Evolutionary conservation across 2,113 vertebrate genomes (phyloP).

Genomic region (Brachionichthys hirsutus): DNA sequence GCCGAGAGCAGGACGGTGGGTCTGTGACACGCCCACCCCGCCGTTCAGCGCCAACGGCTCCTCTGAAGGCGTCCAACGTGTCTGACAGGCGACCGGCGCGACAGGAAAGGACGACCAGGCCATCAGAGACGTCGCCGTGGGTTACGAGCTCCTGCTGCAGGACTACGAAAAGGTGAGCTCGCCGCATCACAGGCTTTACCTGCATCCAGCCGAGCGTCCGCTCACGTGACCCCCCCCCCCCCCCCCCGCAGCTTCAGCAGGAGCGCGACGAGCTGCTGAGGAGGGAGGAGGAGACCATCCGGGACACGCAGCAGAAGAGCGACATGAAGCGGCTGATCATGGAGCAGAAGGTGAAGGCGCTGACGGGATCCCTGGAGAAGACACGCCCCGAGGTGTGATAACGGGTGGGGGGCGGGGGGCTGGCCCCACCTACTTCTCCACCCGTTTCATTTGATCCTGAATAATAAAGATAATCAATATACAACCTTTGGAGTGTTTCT

Average conservation of each 20-base stretch:
- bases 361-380: slow-evolving; percentile 62
- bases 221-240: too few species aligned
- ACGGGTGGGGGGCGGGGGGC: too few species aligned
- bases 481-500: too few species aligned
- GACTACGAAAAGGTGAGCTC: slow-evolving; percentile 81
- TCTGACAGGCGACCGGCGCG: slow-evolving; percentile 76
- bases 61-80: background rate
- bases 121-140: slow-evolving; percentile 83
- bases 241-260: slow-evolving; percentile 78
- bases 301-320: slow-evolving; percentile 86
- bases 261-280: slow-evolving; percentile 88
- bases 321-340: slow-evolving; percentile 86
- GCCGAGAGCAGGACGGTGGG: slow-evolving; percentile 35
- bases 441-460: too few species aligned
- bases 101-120: slow-evolving; percentile 81
- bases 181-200: too few species aligned
- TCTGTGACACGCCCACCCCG: too few species aligned
- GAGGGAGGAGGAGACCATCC: slow-evolving; percentile 82
- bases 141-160: slow-evolving; percentile 87
- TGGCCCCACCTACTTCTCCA: too few species aligned
- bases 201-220: too few species aligned
- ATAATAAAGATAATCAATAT: too few species aligned
- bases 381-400: too few species aligned
- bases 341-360: slow-evolving; percentile 80
- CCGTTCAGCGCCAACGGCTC: too few species aligned